Percentiles rank a stretch among this genome's conserved stretches.
Conservation (phyloP, 2,797 vertebrate species). For the Lagorchestes hirsutus region DNA sequence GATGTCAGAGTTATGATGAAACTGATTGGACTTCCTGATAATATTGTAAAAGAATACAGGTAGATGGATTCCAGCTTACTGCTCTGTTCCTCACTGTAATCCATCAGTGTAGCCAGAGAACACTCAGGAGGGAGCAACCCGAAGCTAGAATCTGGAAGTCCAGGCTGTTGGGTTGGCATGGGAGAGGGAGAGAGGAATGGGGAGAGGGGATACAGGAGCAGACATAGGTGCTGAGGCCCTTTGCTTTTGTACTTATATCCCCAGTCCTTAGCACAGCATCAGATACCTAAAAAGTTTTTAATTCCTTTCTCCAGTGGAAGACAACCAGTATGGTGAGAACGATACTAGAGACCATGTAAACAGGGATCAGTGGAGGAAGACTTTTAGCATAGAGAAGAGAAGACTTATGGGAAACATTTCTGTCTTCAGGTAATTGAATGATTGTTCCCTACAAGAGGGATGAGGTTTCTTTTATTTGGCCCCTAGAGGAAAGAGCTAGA, state of each 20-base stretch:
- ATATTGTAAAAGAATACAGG: not conserved
- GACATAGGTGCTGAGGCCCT: not conserved
- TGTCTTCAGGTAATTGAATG: not conserved
- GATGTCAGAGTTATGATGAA: not conserved
- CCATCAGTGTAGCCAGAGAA: not conserved
- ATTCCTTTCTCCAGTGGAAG: not conserved
- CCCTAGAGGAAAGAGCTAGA: not conserved
- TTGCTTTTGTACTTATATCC: not conserved
- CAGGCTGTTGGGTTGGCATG: not conserved
- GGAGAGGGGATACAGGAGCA: not conserved
- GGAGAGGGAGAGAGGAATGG: not conserved
- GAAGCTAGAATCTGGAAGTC: not conserved
- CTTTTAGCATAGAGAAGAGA: not conserved
- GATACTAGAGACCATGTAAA: not conserved
- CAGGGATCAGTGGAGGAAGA: not conserved
- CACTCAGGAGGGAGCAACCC: not conserved
- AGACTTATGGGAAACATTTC: not conserved
- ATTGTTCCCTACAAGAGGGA: not conserved
- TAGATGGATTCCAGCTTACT: not conserved
- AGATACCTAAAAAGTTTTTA: not conserved
- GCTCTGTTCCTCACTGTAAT: not conserved
- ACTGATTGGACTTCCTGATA: not conserved
- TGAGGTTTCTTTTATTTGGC: not conserved
- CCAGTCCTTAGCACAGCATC: not conserved
- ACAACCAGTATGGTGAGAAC: not conserved